A percentile compares a stretch with the other conserved stretches of the same genome.
Evolutionary conservation across 2,113 vertebrate species (phyloP).

Genomic region (Platysternon megacephalum): DNA sequence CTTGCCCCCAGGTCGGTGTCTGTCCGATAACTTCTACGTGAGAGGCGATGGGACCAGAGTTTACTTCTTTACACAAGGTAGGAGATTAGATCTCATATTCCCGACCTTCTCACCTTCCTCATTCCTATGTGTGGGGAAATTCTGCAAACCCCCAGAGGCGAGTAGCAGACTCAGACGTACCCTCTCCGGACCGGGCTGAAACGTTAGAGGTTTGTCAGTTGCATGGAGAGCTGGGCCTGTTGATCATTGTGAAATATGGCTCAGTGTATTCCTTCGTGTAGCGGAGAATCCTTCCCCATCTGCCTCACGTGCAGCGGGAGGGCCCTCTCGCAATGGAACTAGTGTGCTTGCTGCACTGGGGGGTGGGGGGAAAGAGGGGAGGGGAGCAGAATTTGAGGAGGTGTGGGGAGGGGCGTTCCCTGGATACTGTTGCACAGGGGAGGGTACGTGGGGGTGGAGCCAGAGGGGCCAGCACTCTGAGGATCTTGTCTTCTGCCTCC

Average conservation of each 20-base stretch:
- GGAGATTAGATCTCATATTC: not conserved
- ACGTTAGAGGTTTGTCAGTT: not conserved
- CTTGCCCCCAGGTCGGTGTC: constrained; percentile 87
- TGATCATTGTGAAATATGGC: not conserved
- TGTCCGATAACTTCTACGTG: constrained; percentile 97
- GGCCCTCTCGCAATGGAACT: not conserved
- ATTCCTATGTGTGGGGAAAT: not conserved
- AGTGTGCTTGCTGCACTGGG: not conserved
- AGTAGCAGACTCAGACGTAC: not conserved
- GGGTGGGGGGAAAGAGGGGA: no score
- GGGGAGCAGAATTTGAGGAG: not conserved
- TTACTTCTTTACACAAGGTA: constrained; percentile 99
- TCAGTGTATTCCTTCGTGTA: not conserved
- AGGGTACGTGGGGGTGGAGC: not conserved
- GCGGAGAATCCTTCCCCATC: not conserved
- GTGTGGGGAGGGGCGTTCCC: not conserved
- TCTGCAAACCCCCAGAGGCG: not conserved
- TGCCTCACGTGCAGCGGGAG: not conserved
- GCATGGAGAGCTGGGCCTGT: not conserved
- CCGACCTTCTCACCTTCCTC: not conserved
- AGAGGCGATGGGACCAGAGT: constrained; percentile 97
- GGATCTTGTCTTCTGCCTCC: not conserved
- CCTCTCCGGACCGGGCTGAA: not conserved
- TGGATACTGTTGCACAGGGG: not conserved
- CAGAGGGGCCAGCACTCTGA: not conserved